Base-by-base conservation (phyloP, 2,797 vertebrate genomes). In the Streptopelia turtur region DNA sequence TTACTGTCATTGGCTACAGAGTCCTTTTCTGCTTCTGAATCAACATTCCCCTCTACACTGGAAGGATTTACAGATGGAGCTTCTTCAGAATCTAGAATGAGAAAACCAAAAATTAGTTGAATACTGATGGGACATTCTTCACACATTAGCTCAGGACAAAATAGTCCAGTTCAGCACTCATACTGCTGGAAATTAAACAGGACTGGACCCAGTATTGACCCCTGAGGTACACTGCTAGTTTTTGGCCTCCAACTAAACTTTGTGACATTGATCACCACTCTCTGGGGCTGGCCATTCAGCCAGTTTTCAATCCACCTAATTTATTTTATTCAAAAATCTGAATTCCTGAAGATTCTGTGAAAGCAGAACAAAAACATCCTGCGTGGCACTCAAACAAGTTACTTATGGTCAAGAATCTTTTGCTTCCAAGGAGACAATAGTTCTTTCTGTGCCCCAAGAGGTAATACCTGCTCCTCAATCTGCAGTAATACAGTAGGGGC, bases 1-100 rank as follows among this genome's bases (percentile, higher is more conserved):
- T 99, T 99, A 87, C 97, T 98, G 30, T 99, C 98, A 2, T 97
- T 98, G 33, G 97, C 91, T 69, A 97, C 71, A 80, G 98, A 98
- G 92, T 99, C 99, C 92, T 99, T 99, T 89, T 99, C 99, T 16
- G 97, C 98, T 79, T 99, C 99, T 7, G 99, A 99, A 97, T 99
- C 99, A 97, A 98, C 98, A 96, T 99, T 99, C 87, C 98, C 98
- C 83, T 99, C 99, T 91, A 99, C 97, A 77, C 99, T 99, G 79
- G 99, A 99, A 63, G 99, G 99, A 97, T 99, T 99, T 88, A 99
- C 98, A 80, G 99, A 99, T 5, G 98, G 99, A 69, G 98, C 98
- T 93, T 99, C 99, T 97, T 99, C 99, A 94, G 99, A 99, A 96
- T 99, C 99, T 99, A 97, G 56, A 97, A 77, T 11, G 94, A 96